These are phyloP conservation scores for Hiodon alosoides DNA, from an alignment of 2,113 vertebrate genomes.

Conservation along the genomic window DNA sequence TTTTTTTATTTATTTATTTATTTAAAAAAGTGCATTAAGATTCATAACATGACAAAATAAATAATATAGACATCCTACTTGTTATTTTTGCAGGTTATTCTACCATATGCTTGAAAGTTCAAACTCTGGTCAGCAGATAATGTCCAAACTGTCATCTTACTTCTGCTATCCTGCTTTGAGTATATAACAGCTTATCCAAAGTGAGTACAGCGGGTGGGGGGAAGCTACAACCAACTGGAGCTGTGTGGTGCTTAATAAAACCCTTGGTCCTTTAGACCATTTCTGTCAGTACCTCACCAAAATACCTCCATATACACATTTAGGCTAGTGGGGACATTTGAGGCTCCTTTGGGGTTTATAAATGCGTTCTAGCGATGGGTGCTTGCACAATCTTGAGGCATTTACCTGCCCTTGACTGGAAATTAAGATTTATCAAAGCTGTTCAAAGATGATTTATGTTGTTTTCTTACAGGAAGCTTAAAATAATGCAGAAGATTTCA, in stretches of 20 bases:
- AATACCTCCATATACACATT: background rate
- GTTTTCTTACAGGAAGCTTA: conserved; percentile 16
- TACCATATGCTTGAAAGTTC: conserved; percentile 19
- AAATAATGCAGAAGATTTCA: conserved; percentile 12
- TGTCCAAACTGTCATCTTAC: conserved; percentile 24
- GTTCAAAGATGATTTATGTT: conserved; percentile 25
- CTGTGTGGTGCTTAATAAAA: background rate
- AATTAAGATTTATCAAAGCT: conserved; percentile 14
- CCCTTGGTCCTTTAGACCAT: background rate
- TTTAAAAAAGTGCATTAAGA: background rate
- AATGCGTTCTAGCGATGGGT: background rate
- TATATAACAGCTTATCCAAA: conserved; percentile 21
- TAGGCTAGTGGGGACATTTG: background rate
- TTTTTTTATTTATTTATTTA: background rate
- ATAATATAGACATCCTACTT: conserved; percentile 1
- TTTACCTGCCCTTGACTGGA: conserved; percentile 16
- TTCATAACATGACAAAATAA: background rate
- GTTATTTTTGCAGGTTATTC: background rate
- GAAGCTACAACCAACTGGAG: background rate
- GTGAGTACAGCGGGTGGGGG: conserved; percentile 6
- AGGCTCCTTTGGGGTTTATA: too few relatives aligned
- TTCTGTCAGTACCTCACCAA: background rate
- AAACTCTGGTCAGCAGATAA: conserved; percentile 26
- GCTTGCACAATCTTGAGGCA: background rate
- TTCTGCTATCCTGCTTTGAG: conserved; percentile 8